These are phyloP conservation scores for Clepsis dumicolana DNA, from an alignment of 2,888 invertebrate species.

Conservation along the genomic window DNA sequence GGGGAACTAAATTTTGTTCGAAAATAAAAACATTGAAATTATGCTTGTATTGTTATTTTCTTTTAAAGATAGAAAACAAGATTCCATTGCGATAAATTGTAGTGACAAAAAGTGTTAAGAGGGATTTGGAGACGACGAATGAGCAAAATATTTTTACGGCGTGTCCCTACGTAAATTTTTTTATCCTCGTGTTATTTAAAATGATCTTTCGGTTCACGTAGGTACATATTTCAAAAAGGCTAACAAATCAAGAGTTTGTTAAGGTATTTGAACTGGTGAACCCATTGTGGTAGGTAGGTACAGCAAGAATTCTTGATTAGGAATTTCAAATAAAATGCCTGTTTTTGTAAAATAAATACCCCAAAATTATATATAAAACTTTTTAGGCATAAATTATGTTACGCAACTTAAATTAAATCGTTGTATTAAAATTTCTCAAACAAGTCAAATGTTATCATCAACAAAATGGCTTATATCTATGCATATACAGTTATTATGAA, in stretches of 20 bases:
- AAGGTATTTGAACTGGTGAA: neutral
- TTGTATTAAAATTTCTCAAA: too few species aligned
- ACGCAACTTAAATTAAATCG: too few species aligned
- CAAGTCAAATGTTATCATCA: too few species aligned
- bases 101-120: slow-evolving; percentile 13
- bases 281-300: too few species aligned
- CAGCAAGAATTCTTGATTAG: too few species aligned
- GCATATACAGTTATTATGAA: too few species aligned
- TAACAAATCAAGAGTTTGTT: slow-evolving; percentile 1
- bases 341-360: too few species aligned
- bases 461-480: too few species aligned
- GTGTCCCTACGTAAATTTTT: slow-evolving; percentile 17
- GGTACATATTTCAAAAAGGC: neutral
- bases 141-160: slow-evolving; percentile 8
- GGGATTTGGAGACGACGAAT: slow-evolving; percentile 18
- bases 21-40: neutral
- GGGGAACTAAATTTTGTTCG: neutral
- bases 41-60: neutral
- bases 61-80: neutral
- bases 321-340: too few species aligned
- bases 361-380: too few species aligned
- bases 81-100: slow-evolving; percentile 10
- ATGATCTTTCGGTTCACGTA: slow-evolving; percentile 11
- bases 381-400: too few species aligned
- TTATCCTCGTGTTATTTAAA: slow-evolving; percentile 27